Conservation (phyloP, 2,113 vertebrate genomes). For the Passer montanus region DNA sequence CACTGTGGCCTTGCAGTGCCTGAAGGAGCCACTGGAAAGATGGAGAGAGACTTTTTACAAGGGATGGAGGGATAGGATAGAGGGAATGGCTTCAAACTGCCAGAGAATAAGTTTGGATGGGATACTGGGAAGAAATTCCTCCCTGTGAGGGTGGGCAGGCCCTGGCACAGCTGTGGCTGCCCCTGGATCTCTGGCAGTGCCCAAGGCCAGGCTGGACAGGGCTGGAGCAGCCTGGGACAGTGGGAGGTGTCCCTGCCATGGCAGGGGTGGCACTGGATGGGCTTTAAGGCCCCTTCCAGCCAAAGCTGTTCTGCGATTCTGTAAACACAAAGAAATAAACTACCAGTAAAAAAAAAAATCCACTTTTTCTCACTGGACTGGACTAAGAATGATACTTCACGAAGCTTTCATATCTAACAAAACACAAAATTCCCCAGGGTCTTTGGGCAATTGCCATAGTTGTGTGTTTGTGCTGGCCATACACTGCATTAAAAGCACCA, state of each 20-base stretch:
- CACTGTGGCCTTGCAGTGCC: rapidly evolving
- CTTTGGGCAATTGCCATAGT: neutral
- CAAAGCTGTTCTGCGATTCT: neutral
- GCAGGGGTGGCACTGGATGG: rapidly evolving
- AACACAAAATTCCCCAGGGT: neutral
- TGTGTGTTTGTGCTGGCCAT: neutral
- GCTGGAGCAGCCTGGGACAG: neutral
- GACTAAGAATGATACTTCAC: neutral
- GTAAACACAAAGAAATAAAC: neutral
- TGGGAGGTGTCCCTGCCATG: neutral
- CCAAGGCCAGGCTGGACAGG: neutral
- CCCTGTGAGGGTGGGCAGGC: rapidly evolving
- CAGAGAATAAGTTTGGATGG: rapidly evolving
- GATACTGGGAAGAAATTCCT: neutral
- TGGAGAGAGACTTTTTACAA: neutral
- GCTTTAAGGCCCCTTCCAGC: neutral
- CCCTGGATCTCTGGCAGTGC: neutral
- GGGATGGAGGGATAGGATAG: neutral
- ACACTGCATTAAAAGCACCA: neutral
- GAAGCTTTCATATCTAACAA: neutral
- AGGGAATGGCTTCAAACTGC: neutral
- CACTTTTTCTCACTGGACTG: neutral
- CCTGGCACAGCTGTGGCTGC: neutral
- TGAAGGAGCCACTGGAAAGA: neutral
- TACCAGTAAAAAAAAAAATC: neutral